phyloP scores from a whole-genome alignment of 2,113 vertebrate genomes.

The Athene cunicularia region DNA sequence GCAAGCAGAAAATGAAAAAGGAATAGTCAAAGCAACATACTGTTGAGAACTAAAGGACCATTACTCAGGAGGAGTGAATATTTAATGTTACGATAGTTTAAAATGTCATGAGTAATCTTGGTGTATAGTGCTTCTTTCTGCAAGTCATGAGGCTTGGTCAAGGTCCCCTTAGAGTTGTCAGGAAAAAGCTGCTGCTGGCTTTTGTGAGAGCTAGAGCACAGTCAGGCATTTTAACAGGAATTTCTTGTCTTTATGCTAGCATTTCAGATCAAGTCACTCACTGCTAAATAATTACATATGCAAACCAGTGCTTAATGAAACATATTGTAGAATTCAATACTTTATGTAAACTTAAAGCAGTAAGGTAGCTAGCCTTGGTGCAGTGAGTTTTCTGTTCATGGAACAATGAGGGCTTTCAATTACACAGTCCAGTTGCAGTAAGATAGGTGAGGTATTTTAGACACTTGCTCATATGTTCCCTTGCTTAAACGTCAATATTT shows the following conservation, averaged over 20 bases:
- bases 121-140: not conserved
- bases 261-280: not conserved
- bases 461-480: not conserved
- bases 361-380: not conserved
- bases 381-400: not conserved
- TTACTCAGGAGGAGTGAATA: not conserved
- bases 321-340: not conserved
- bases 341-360: not conserved
- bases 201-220: not conserved
- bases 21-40: not conserved
- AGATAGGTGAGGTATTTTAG: not conserved
- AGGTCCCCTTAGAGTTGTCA: not conserved
- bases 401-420: conserved; percentile 7
- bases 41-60: not conserved
- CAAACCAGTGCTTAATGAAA: not conserved
- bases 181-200: not conserved
- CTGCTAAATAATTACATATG: not conserved
- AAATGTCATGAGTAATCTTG: not conserved
- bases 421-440: not conserved
- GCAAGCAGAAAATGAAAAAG: not conserved
- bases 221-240: not conserved
- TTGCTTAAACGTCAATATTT: conserved; percentile 39
- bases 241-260: not conserved
- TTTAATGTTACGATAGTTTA: not conserved
- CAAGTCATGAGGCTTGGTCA: not conserved